Base-by-base conservation (phyloP, 2,888 invertebrate species). In the Sussaba pulchella region DNA sequence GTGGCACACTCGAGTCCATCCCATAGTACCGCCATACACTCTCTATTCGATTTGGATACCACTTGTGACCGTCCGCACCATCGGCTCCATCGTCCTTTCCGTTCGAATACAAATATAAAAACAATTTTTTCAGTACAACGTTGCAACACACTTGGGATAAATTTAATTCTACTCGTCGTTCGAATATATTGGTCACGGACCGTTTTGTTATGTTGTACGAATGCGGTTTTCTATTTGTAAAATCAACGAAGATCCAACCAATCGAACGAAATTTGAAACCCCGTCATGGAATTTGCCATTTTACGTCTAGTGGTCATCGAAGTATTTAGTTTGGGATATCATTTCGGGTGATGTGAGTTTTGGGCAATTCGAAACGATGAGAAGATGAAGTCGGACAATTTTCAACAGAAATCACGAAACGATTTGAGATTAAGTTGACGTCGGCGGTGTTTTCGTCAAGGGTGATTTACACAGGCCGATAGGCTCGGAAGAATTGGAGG, bases 11-110 rank as follows among this genome's bases (percentile, higher is more conserved):
- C 75, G 78, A 82, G 82, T 82, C 76, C 72, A 64, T 78, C 24
- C 73, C 50, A 6, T 31, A 19, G 19, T 72, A 36, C 61, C 81
- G 73, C 72, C 72, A 77, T 87, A 86, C 83, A 87, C 83, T 84
- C 82, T 84, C 83, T 81, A 50, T 71, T 76, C 76, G 73, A 81
- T 81, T 73, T 78, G 77, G 64, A 69, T 73, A 45, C 52, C 70
- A 75, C 66, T 75, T 21, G 47, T 63, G 52, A 64, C 54, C 21
- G 41, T 57, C 54, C 41, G 43, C 57, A 31, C 43, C 45, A 31
- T 54, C 69, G 17, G 41, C 41, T 69, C 39, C 52, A 26, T 54
- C 24, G 21, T 43, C 19, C 57, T n/a, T 43, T 41, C 8, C 9
- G 19, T 12, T 26, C 31, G 57, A n/a, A 45, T 45, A 45, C 57